phyloP scores from a whole-genome alignment of 2,888 invertebrate genomes.

The Leucoptera coffeella region DNA sequence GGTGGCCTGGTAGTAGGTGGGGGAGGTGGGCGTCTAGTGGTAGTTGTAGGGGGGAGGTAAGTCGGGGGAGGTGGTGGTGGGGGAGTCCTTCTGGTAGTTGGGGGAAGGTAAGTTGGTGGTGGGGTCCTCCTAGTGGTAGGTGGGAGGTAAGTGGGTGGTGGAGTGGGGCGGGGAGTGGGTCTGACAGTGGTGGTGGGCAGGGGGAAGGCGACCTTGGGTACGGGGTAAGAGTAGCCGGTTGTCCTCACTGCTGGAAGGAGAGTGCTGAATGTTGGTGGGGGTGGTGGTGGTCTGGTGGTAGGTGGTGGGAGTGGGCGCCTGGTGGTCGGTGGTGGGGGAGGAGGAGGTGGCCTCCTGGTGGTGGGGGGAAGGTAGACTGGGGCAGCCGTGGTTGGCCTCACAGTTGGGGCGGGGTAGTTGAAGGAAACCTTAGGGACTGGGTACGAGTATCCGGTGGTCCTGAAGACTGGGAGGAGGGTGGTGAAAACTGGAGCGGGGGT shows the following conservation, averaged over 20 bases:
- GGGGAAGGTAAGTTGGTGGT: slow-evolving; percentile 8
- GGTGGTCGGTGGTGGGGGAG: slow-evolving; percentile 5
- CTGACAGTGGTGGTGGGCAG: slow-evolving; percentile 4
- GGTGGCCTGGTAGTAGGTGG: too few relatives aligned
- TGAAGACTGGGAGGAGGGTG: slow-evolving; percentile 9
- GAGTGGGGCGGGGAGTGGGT: slow-evolving; percentile 1
- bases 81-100: slow-evolving; percentile 5
- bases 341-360: slow-evolving; percentile 5
- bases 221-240: slow-evolving; percentile 5
- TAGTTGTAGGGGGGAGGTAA: slow-evolving; percentile 2
- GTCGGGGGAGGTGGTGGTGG: slow-evolving; percentile 7
- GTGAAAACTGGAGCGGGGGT: too few relatives aligned
- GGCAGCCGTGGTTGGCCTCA: slow-evolving; percentile 1
- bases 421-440: slow-evolving; percentile 17
- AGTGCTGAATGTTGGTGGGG: slow-evolving; percentile 4
- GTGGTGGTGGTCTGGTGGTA: slow-evolving; percentile 3
- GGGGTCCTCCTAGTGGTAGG: slow-evolving; percentile 3
- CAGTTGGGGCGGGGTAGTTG: slow-evolving; percentile 13
- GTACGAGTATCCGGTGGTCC: slow-evolving; percentile 20
- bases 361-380: slow-evolving; percentile 1
- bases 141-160: slow-evolving; percentile 5
- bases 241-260: slow-evolving; percentile 1
- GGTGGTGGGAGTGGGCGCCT: slow-evolving; percentile 6
- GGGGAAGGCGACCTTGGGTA: slow-evolving; percentile 10
- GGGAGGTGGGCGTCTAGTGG: slow-evolving; percentile 5